A percentile compares a stretch with the other conserved stretches of the same genome.
Evolutionary conservation across 2,888 invertebrate species (phyloP).

Genomic region (Acleris emargana): DNA sequence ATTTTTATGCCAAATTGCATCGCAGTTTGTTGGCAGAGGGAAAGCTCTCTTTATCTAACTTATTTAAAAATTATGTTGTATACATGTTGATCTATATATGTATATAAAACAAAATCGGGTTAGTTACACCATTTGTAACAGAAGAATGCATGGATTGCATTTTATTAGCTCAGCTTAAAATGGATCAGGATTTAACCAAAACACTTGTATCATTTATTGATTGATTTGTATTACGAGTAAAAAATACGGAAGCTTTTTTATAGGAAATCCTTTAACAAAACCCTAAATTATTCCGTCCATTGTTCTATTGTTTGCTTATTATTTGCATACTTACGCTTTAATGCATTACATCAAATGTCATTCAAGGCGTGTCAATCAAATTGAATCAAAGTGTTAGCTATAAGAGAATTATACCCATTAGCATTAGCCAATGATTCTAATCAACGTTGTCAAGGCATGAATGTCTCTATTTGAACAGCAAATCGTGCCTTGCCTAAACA

Average conservation of each 20-base stretch:
- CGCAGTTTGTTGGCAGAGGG: too few relatives aligned
- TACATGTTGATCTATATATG: too few relatives aligned
- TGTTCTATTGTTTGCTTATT: constrained; percentile 57
- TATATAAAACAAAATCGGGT: too few relatives aligned
- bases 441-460: constrained; percentile 45
- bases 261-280: constrained; percentile 53
- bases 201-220: neutral
- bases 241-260: constrained; percentile 47
- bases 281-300: constrained; percentile 42
- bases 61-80: too few relatives aligned
- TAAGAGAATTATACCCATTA: constrained; percentile 25
- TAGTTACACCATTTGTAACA: too few relatives aligned
- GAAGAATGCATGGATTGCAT: too few relatives aligned
- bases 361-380: constrained; percentile 57
- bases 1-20: too few relatives aligned
- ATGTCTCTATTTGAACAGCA: constrained; percentile 45
- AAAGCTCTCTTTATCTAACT: too few relatives aligned
- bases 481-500: constrained; percentile 36
- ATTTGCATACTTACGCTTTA: constrained; percentile 38
- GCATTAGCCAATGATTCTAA: constrained; percentile 39
- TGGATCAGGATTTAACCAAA: neutral
- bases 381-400: constrained; percentile 21
- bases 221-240: constrained; percentile 9
- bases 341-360: constrained; percentile 39
- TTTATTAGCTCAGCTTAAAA: too few relatives aligned